Conservation (phyloP, 1,140 invertebrate genomes). For the Drosophila quadrilineata region DNA sequence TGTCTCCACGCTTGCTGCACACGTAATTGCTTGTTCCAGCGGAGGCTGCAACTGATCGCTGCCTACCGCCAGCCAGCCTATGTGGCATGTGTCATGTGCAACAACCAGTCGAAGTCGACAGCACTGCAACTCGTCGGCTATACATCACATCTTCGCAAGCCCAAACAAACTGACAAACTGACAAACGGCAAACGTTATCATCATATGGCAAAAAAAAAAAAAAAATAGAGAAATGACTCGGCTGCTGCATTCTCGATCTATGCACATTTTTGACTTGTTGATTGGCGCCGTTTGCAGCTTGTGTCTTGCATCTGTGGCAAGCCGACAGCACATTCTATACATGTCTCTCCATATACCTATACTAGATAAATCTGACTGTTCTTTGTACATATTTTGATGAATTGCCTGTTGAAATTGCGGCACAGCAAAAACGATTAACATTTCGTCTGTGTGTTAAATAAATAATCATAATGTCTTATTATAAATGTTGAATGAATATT, state of each 20-base stretch:
- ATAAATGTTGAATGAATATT: conserved; percentile 5
- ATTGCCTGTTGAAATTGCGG: too few species aligned
- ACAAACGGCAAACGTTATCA: conserved; percentile 9
- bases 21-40: conserved; percentile 56
- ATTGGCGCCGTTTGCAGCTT: conserved; percentile 45
- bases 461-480: conserved; percentile 6
- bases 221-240: neutral
- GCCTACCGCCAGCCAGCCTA: neutral
- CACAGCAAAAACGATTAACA: conserved; percentile 4
- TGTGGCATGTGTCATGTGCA: conserved; percentile 14
- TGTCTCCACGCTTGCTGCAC: conserved; percentile 65
- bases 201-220: neutral
- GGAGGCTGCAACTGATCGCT: conserved; percentile 22
- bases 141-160: conserved; percentile 47
- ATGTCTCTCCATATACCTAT: conserved; percentile 1
- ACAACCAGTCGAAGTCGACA: conserved; percentile 29
- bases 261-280: conserved; percentile 51
- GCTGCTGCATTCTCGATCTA: conserved; percentile 46
- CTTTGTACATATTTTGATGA: neutral
- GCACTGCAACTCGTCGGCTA: conserved; percentile 5
- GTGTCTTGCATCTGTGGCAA: conserved; percentile 15
- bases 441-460: conserved; percentile 6
- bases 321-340: conserved; percentile 19
- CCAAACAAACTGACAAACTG: neutral
- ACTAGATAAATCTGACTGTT: neutral